Conservation (phyloP, 2,797 vertebrate genomes). For the Toxotes lorentzi region DNA sequence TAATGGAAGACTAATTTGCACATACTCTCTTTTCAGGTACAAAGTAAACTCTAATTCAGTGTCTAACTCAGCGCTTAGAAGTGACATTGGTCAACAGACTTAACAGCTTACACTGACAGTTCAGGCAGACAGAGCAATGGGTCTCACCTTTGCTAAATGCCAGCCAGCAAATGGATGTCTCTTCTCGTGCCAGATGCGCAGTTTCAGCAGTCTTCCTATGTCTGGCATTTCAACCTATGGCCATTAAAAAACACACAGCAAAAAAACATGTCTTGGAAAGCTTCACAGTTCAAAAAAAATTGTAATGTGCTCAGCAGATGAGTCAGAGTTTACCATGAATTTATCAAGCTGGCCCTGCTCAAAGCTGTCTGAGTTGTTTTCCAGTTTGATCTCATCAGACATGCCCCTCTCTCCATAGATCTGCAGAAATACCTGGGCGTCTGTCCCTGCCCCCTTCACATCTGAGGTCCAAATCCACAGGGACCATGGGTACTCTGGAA, state of each 20-base stretch:
- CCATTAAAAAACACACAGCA: slow-evolving; percentile 5
- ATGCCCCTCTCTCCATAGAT: slow-evolving; percentile 94
- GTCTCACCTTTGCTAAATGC: slow-evolving; percentile 94
- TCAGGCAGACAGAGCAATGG: slow-evolving; percentile 24
- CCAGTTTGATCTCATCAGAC: slow-evolving; percentile 93
- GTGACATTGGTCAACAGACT: not conserved
- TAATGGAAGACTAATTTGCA: not conserved
- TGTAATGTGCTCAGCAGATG: not conserved
- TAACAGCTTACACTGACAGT: slow-evolving; percentile 37
- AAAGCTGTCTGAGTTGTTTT: slow-evolving; percentile 97
- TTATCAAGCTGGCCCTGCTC: slow-evolving; percentile 93
- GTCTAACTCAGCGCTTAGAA: not conserved
- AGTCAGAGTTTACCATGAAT: slow-evolving; percentile 88
- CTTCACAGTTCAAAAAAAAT: not conserved
- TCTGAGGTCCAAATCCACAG: slow-evolving; percentile 98
- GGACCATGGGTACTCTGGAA: slow-evolving; percentile 93
- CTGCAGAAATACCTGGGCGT: slow-evolving; percentile 95
- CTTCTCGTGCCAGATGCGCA: slow-evolving; percentile 96
- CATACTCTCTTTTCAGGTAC: not conserved
- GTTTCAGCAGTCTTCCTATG: slow-evolving; percentile 90
- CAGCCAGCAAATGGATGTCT: slow-evolving; percentile 93
- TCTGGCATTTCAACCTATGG: slow-evolving; percentile 94
- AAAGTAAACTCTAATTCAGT: slow-evolving; percentile 7
- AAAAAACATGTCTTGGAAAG: not conserved
- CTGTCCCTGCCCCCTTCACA: slow-evolving; percentile 94